Conservation (phyloP, 2,888 invertebrate genomes). For the Pediacus dermestoides region DNA sequence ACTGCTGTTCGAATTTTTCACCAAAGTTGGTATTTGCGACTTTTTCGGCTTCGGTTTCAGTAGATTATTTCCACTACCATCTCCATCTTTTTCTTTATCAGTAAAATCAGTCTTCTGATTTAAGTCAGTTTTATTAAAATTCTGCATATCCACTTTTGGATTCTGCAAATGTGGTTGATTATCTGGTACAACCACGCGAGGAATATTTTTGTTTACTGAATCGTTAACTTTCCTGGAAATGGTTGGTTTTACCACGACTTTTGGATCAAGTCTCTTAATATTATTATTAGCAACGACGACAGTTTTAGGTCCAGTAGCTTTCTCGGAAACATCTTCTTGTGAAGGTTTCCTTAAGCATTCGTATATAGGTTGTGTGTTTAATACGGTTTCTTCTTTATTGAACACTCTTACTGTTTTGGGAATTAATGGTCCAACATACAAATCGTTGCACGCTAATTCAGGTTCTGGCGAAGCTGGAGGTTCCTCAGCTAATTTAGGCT, state of each 20-base stretch:
- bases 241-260: slow-evolving; percentile 60
- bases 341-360: slow-evolving; percentile 33
- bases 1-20: slow-evolving; percentile 35
- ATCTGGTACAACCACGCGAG: slow-evolving; percentile 52
- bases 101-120: slow-evolving; percentile 8
- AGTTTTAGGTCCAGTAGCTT: slow-evolving; percentile 36
- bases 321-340: slow-evolving; percentile 8
- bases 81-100: slow-evolving; percentile 2
- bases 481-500: slow-evolving; percentile 52
- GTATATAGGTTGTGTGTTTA: slow-evolving; percentile 41
- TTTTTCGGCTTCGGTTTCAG: slow-evolving; percentile 28
- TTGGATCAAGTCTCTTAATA: slow-evolving; percentile 53
- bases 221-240: slow-evolving; percentile 43
- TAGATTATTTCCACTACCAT: neutral
- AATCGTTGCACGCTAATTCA: slow-evolving; percentile 53
- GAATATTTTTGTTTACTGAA: slow-evolving; percentile 42
- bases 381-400: slow-evolving; percentile 20
- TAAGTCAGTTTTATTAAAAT: slow-evolving; percentile 6
- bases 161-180: slow-evolving; percentile 29
- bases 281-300: slow-evolving; percentile 55
- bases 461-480: slow-evolving; percentile 51
- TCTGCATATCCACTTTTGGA: slow-evolving; percentile 12
- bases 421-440: slow-evolving; percentile 56
- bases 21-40: slow-evolving; percentile 45
- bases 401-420: slow-evolving; percentile 42